Conservation (phyloP, 2,888 invertebrate genomes). For the Heliconius cydno region DNA sequence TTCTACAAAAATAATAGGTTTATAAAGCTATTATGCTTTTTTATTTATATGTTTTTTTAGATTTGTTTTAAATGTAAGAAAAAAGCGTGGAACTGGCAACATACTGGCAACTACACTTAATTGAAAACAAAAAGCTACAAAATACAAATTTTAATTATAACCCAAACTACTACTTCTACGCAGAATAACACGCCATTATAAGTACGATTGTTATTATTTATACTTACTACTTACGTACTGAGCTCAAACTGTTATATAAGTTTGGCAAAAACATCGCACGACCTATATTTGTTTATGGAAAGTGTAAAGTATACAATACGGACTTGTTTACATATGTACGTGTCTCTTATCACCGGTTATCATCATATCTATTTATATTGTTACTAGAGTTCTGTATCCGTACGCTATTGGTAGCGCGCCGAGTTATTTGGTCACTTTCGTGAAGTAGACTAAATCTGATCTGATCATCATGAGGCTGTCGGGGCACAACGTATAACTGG, state of each 20-base stretch:
- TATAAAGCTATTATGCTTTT: no score
- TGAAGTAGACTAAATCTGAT: no score
- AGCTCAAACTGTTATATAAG: slow-evolving; percentile 14
- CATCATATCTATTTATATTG: slow-evolving; percentile 3
- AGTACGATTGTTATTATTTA: slow-evolving; percentile 20
- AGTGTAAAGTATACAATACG: slow-evolving; percentile 13
- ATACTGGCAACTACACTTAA: not conserved
- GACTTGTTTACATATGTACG: slow-evolving; percentile 24
- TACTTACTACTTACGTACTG: slow-evolving; percentile 3
- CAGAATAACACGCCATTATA: not conserved
- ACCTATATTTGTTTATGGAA: slow-evolving; percentile 29
- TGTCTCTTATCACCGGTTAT: slow-evolving; percentile 5
- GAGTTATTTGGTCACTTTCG: no score
- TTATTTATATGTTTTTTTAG: no score
- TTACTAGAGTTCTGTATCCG: not conserved
- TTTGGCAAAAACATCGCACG: slow-evolving; percentile 24
- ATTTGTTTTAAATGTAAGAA: no score
- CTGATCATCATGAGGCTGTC: no score
- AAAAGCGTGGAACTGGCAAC: no score
- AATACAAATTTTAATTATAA: not conserved
- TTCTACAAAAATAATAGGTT: no score
- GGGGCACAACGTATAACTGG: no score
- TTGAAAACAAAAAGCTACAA: not conserved
- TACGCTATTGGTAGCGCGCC: not conserved
- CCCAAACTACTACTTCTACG: not conserved